Base-by-base conservation (phyloP, 2,113 vertebrate genomes). In the Limnothrissa miodon region DNA sequence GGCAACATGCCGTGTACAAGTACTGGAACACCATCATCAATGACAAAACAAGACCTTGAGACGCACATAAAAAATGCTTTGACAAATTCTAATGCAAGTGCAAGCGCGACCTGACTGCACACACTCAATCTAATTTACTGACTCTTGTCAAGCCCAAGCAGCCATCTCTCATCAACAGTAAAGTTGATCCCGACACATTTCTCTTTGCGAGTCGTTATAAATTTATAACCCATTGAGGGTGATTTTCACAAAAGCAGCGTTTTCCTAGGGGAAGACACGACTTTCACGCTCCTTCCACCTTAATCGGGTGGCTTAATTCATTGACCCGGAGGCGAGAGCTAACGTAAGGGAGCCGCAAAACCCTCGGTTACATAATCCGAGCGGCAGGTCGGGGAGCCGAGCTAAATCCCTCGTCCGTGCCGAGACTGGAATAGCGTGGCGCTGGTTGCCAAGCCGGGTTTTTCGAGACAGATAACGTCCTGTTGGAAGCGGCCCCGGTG, bases 31-130 rank as follows among this genome's bases (percentile, higher is more conserved):
- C 66, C 66, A 74, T 5, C 66, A 74, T 36, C 25, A 74, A 17
- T 74, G 66, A 74, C 66, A 74, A n/a, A 36, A 74, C 66, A 74
- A 74, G 66, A 74, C 66, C 66, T 74, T 74, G 66, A 36, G 66
- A 74, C 5, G 66, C 66, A 13, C 66, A 74, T 74, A 15, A 74
- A 74, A 74, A 62, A 36, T 39, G 66, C 66, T 0, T 33, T 74
- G 66, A 74, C 25, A 36, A 74, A 74, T 74, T 36, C 11, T 74
- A 74, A 56, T 56, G 51, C 19, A 6, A 56, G 51, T 56, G 51
- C 51, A 23, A 56, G 19, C 51, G 19, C 19, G 51, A 56, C 51
- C 51, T 6, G 19, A 6, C 11, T 5, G 66, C 66, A 39, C 66
- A 39, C 33, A 33, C 25, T 74, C 25, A 74, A 74, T 74, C 25